Evolutionary conservation across 1,140 invertebrate genomes (phyloP), one percentile per base, ranked within the genome.

Genomic region (Diabrotica undecimpunctata): DNA sequence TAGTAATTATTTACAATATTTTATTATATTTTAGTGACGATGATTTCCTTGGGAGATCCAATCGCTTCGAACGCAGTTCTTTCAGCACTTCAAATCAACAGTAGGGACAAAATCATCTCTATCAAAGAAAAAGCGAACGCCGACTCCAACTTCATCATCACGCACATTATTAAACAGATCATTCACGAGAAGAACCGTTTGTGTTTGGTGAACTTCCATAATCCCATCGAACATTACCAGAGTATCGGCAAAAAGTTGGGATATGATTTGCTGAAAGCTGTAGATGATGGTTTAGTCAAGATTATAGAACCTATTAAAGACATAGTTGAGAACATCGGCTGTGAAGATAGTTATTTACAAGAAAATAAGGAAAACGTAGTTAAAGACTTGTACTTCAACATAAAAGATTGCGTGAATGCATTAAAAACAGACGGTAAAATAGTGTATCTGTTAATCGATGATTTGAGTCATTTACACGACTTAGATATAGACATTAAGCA

Each of bases 171-270:
- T 72, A 64, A 83, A 84, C 74, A 84, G 79, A 56, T 82, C 81
- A 61, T 79, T 5, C 53, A 66, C 35, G 84, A 83, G 70, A 82
- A 78, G 73, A 79, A 78, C 70, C 80, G 81, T 57, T 79, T 88
- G 0, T 81, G 88, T 72, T 77, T 91, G 13, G 80, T 90, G 62
- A 83, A 85, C 59, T 83, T 88, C 67, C 89, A 91, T 69, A 88
- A 90, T 68, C 86, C 86, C 6, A 81, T 89, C 56, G 80, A 83
- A 35, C 89, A 91, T 74, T 91, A 90, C 71, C 85, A 89, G 58
- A 87, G 85, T 77, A 81, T 90, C 59, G 86, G 88, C n/a, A 84
- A 87, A 73, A 87, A 88, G 73, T 79, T 90, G 70, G 88, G 88
- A 36, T 89, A 89, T 70, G 88, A 90, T 76, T 78, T 90, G 35